phyloP scores from a whole-genome alignment of 2,113 vertebrate species.

The Nymphicus hollandicus region DNA sequence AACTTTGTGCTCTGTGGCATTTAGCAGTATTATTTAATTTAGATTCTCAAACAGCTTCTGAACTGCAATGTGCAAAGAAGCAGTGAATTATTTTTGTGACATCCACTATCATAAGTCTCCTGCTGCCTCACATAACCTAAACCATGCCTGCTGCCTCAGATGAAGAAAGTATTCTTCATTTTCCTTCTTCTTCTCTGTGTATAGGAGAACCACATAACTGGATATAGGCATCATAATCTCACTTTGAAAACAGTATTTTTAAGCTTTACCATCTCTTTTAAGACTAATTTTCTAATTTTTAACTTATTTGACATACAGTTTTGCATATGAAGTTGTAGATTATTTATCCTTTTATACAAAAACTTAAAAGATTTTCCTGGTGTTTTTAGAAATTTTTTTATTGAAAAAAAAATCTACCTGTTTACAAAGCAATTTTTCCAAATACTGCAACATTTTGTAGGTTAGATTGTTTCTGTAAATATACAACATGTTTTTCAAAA shows the following conservation, averaged over 20 bases:
- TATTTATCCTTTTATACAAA: neutral
- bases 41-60: neutral
- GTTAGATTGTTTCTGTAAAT: neutral
- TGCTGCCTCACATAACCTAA: neutral
- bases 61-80: neutral
- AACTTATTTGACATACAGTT: neutral
- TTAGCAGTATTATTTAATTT: neutral
- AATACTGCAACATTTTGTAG: neutral
- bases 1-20: neutral
- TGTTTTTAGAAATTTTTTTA: neutral
- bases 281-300: neutral
- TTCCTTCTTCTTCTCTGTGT: neutral
- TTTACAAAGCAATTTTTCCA: neutral
- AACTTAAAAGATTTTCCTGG: neutral
- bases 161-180: neutral
- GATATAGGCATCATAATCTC: neutral
- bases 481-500: neutral
- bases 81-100: neutral
- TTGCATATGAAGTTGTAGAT: neutral
- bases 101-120: neutral
- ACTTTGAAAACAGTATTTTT: neutral
- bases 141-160: neutral
- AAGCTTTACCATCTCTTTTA: neutral
- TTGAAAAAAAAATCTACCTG: fast-evolving
- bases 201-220: neutral